phyloP scores from a whole-genome alignment of 92 coral and sea anemone genomes.

The Palythoa grandiflora region DNA sequence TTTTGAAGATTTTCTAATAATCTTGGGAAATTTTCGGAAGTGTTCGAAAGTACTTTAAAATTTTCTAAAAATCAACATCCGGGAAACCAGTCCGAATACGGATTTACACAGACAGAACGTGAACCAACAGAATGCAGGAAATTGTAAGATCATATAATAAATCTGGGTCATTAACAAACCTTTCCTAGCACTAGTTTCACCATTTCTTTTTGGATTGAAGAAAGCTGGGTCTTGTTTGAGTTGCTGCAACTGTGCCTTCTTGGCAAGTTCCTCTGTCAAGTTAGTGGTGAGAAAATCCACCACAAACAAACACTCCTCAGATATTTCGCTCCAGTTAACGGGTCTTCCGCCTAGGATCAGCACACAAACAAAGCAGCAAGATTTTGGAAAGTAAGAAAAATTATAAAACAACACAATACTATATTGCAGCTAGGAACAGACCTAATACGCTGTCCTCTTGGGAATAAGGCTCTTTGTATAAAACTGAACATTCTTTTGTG shows the following conservation, averaged over 20 bases:
- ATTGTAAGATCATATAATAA: too few species aligned
- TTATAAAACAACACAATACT: neutral
- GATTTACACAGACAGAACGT: too few species aligned
- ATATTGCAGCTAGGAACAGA: neutral
- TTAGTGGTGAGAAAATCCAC: conserved; percentile 72
- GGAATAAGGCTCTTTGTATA: too few species aligned
- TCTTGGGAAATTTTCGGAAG: too few species aligned
- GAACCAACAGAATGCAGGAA: too few species aligned
- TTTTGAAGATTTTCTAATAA: too few species aligned
- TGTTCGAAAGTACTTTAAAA: too few species aligned
- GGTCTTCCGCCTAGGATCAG: conserved; percentile 87
- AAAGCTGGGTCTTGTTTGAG: conserved; percentile 44
- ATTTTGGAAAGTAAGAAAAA: neutral
- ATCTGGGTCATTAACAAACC: neutral
- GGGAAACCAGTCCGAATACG: too few species aligned
- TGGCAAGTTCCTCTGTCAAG: conserved; percentile 65
- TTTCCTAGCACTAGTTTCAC: conserved; percentile 39
- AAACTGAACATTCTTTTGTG: too few species aligned
- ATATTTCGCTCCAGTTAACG: conserved; percentile 83
- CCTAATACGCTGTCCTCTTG: too few species aligned
- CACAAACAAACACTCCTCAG: conserved; percentile 83
- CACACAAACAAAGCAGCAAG: neutral
- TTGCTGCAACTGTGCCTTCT: conserved; percentile 71
- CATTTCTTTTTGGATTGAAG: conserved; percentile 32
- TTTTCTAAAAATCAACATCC: too few species aligned